A percentile compares a stretch with the other conserved stretches of the same genome.
Evolutionary conservation across 2,888 invertebrate species (phyloP).

Genomic region (Phalera bucephala): DNA sequence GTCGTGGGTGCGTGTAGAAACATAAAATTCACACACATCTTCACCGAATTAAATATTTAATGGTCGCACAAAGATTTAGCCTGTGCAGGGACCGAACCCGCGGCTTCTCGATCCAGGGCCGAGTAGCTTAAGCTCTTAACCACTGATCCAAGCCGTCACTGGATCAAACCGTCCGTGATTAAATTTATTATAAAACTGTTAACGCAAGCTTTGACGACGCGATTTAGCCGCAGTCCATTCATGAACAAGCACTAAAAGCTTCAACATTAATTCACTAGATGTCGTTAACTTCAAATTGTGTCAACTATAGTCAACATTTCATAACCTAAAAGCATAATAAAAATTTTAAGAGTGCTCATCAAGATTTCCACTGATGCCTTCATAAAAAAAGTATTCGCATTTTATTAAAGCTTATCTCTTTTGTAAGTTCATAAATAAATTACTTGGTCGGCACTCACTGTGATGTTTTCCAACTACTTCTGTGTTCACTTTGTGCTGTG

Average conservation of each 20-base stretch:
- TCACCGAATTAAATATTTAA: too few relatives aligned
- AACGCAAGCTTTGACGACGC: too few relatives aligned
- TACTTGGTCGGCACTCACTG: slow-evolving; percentile 24
- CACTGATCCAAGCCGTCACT: too few relatives aligned
- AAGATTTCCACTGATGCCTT: slow-evolving; percentile 11
- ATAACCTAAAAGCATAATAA: slow-evolving; percentile 21
- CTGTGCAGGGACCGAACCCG: too few relatives aligned
- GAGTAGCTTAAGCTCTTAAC: too few relatives aligned
- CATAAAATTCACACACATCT: too few relatives aligned
- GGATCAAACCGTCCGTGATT: too few relatives aligned
- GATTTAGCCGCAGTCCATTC: not conserved
- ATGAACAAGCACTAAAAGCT: not conserved
- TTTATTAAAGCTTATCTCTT: slow-evolving; percentile 40
- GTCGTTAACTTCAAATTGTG: not conserved
- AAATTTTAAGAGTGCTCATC: slow-evolving; percentile 12
- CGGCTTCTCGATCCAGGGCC: too few relatives aligned
- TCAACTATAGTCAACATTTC: slow-evolving; percentile 1
- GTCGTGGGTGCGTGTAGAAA: too few relatives aligned
- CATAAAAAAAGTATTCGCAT: slow-evolving; percentile 29
- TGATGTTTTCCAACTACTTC: slow-evolving; percentile 31
- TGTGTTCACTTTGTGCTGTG: slow-evolving; percentile 20
- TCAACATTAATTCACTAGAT: slow-evolving; percentile 13
- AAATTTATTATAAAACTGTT: too few relatives aligned
- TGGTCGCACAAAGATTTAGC: too few relatives aligned
- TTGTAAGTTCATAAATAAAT: slow-evolving; percentile 39